Evolutionary conservation across 2,113 vertebrate genomes (phyloP).

Genomic region (Pomatostomus ruficeps): DNA sequence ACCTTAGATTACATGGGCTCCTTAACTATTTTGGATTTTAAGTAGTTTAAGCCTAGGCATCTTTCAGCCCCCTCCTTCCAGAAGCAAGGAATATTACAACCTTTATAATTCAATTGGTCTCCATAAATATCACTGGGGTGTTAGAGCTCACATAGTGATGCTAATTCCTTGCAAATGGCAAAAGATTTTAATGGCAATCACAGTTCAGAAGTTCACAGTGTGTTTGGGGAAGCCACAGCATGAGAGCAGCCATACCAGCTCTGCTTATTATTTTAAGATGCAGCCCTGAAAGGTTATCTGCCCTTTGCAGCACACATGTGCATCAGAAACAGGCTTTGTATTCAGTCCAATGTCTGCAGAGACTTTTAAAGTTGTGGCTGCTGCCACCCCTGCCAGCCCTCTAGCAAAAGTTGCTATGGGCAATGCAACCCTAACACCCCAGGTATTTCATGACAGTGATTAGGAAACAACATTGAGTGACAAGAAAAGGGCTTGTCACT

Average conservation of each 20-base stretch:
- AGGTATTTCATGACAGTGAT: background rate
- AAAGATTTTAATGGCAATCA: background rate
- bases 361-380: background rate
- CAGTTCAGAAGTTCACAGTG: rapidly evolving
- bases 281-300: conserved; percentile 36
- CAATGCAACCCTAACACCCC: background rate
- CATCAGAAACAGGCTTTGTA: background rate
- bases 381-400: background rate
- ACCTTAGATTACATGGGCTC: background rate
- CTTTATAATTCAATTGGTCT: background rate
- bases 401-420: background rate
- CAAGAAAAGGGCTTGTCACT: background rate
- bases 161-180: conserved; percentile 32
- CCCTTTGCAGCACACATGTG: background rate
- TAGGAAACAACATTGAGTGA: background rate
- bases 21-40: background rate
- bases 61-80: background rate
- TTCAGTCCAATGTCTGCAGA: background rate
- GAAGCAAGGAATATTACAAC: background rate
- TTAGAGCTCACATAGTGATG: background rate
- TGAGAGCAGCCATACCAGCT: background rate
- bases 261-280: conserved; percentile 11
- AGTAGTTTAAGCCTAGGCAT: background rate
- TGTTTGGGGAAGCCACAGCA: background rate
- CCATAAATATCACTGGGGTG: background rate